Evolutionary conservation across 2,113 vertebrate genomes (phyloP).

Genomic region (Orthonyx spaldingii): DNA sequence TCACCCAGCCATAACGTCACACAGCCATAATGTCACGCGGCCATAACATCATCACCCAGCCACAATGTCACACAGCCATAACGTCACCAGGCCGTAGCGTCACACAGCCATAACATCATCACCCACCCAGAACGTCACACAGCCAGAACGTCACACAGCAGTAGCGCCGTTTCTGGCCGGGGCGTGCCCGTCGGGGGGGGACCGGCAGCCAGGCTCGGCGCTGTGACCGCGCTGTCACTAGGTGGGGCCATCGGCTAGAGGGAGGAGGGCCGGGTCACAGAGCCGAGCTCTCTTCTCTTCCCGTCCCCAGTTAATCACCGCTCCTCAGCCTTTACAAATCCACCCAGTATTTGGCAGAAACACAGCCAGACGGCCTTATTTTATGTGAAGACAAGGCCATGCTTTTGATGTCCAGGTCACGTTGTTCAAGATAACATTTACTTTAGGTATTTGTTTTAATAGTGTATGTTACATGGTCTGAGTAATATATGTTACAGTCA

Average conservation of each 20-base stretch:
- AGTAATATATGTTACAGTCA: neutral
- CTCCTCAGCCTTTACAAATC: neutral
- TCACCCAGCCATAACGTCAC: neutral
- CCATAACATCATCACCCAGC: neutral
- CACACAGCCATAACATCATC: rapidly evolving
- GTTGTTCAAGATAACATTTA: neutral
- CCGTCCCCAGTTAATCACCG: rapidly evolving
- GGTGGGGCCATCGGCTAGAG: neutral
- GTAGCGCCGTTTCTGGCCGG: rapidly evolving
- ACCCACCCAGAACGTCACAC: too few species aligned
- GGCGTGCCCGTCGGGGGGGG: rapidly evolving
- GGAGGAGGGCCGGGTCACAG: rapidly evolving
- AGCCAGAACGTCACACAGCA: rapidly evolving
- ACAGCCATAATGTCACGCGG: neutral
- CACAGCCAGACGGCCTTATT: neutral
- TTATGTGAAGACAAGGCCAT: neutral
- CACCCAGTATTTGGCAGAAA: rapidly evolving
- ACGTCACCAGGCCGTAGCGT: rapidly evolving
- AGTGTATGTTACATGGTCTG: neutral
- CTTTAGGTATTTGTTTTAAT: neutral
- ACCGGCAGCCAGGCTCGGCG: rapidly evolving
- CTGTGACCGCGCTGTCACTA: neutral
- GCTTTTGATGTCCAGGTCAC: neutral
- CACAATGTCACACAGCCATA: too few species aligned
- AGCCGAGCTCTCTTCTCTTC: rapidly evolving